Evolutionary conservation across 2,113 vertebrate species (phyloP), one percentile per base, ranked within the genome.

Genomic region (Boulengeromyrus knoepffleri): DNA sequence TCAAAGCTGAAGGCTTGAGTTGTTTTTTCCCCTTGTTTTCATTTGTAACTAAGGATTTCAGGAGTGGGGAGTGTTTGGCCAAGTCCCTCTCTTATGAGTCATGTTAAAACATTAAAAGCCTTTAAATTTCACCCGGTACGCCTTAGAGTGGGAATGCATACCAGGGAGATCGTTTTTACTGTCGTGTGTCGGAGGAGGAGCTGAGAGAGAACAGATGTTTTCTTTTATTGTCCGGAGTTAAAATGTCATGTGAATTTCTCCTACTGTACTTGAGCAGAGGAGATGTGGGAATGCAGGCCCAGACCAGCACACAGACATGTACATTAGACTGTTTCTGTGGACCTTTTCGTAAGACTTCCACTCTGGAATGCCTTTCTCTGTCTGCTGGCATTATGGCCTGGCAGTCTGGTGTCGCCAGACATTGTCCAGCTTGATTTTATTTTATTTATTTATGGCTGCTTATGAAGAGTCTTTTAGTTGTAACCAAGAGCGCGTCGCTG

Each of bases 161-260:
- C 39, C 74, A 7, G 50, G 87, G 31, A 46, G 56, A 83, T 50
- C 15, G 7, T 52, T 83, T 70, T 90, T 80, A 90, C 89, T 46
- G 10, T 45, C 70, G 24, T 56, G 80, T 62, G 74, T 58, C 74
- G 6, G 15, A 49, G 74, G 89, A 90, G 90, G 52, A 85, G 62
- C 85, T 93, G 91, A 95, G 93, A 89, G 87, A 91, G 89, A 90
- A 91, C 94, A 95, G 92, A 94, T 95, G 19, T 90, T 90, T 92
- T 74, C 90, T 50, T 92, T 92, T 93, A 91, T 87, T 85, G 66
- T 31, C 62, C 12, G 17, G 31, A 39, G 74, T 80, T 42, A 36
- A 39, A 17, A 42, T 42, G 74, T 42, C 31, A 42, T 80, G 24
- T 50, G 88, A 50, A 89, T 70, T 70, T 36, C 88, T 74, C 39